Evolutionary conservation across 2,888 invertebrate genomes (phyloP).

Genomic region (Tenthredo amoena): DNA sequence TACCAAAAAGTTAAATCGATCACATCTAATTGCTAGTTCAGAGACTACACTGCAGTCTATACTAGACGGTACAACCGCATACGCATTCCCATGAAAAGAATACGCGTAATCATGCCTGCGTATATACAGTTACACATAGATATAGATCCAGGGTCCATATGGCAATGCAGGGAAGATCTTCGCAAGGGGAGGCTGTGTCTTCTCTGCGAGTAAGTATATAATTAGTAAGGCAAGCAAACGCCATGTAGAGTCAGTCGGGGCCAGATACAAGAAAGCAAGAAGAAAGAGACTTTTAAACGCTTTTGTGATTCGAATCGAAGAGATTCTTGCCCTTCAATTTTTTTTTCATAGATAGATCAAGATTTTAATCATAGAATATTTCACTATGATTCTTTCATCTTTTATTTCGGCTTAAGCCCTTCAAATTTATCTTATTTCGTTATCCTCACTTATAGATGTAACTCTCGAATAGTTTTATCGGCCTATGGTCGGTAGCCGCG

Average conservation of each 20-base stretch:
- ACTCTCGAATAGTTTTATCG: neutral
- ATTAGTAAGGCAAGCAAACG: conserved; percentile 45
- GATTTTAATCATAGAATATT: neutral
- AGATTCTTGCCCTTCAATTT: neutral
- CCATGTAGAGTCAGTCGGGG: neutral
- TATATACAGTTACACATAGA: neutral
- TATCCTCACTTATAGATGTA: neutral
- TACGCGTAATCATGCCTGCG: too few species aligned
- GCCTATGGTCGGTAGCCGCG: neutral
- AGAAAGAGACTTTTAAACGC: neutral
- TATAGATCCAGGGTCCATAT: neutral
- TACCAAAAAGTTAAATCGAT: conserved; percentile 33
- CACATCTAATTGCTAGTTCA: neutral
- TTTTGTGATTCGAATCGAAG: neutral
- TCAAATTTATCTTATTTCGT: neutral
- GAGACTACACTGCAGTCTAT: neutral
- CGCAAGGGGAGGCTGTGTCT: conserved; percentile 3
- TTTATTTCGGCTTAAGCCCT: neutral
- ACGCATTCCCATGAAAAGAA: too few species aligned
- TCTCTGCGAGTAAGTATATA: conserved; percentile 31
- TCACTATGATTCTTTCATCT: neutral
- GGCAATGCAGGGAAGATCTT: neutral
- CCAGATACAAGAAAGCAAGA: neutral
- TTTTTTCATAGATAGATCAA: neutral
- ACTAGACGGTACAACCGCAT: neutral